phyloP scores from a whole-genome alignment of 2,113 vertebrate species.

The Pachycephala philippinensis region DNA sequence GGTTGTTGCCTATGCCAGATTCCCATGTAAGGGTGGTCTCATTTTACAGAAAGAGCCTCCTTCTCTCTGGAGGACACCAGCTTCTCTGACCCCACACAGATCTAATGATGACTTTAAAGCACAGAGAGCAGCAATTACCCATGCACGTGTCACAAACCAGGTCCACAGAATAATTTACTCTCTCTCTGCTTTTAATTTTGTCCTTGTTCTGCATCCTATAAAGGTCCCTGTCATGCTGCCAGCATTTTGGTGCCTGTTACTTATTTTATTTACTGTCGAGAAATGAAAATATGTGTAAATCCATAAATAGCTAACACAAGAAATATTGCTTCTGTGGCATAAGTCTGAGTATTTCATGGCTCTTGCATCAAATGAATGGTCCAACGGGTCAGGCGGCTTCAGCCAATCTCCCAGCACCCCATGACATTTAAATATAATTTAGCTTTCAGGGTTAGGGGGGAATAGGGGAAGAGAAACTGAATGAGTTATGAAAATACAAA shows the following conservation, averaged over 20 bases:
- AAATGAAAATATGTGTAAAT: slow-evolving; percentile 35
- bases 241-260: neutral
- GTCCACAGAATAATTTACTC: neutral
- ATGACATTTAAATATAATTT: neutral
- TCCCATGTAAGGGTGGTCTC: neutral
- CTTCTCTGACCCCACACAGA: neutral
- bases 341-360: neutral
- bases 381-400: neutral
- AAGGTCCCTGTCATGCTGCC: neutral
- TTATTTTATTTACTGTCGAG: slow-evolving; percentile 48
- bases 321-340: neutral
- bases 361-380: neutral
- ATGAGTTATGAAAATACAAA: slow-evolving; percentile 29
- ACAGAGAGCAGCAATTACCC: neutral
- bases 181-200: slow-evolving; percentile 5
- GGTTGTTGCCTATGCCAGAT: neutral
- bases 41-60: neutral
- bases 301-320: slow-evolving; percentile 8
- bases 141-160: neutral
- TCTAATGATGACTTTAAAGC: neutral
- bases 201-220: neutral
- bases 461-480: neutral
- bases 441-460: neutral
- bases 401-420: neutral
- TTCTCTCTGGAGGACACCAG: neutral